Percentiles rank a stretch among this genome's conserved stretches.
Conservation (phyloP, 2,113 vertebrate species). For the Cololabis saira region DNA sequence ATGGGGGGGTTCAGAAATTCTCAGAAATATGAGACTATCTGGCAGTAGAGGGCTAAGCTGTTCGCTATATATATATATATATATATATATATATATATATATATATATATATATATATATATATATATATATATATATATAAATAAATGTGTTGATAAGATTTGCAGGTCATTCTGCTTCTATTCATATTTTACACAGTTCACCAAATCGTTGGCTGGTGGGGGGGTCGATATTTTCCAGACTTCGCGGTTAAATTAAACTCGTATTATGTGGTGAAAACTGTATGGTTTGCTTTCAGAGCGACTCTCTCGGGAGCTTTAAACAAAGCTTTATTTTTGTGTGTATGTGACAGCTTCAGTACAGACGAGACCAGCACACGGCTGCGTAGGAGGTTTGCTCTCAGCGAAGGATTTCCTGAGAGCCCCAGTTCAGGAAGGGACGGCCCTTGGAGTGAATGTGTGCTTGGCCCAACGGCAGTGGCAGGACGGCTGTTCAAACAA, state of each 20-base stretch:
- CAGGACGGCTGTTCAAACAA: constrained; percentile 56
- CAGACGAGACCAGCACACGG: constrained; percentile 9
- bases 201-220: too few species aligned
- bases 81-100: too few species aligned
- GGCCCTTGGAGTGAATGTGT: constrained; percentile 42
- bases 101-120: too few species aligned
- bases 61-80: too few species aligned
- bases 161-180: too few species aligned
- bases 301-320: not conserved
- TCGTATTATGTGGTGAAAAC: not conserved
- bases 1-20: too few species aligned
- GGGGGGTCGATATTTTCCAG: not conserved
- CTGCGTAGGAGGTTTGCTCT: constrained; percentile 23
- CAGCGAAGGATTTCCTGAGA: constrained; percentile 52
- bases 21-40: too few species aligned
- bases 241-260: not conserved
- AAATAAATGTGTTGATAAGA: too few species aligned
- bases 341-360: not conserved
- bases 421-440: constrained; percentile 35
- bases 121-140: too few species aligned
- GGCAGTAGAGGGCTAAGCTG: too few species aligned
- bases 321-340: constrained; percentile 21
- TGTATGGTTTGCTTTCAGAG: not conserved
- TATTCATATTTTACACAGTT: too few species aligned
- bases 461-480: constrained; percentile 6